These are phyloP conservation scores for Aphidius ervi DNA, from an alignment of 1,140 invertebrate genomes.

Conservation along the genomic window DNA sequence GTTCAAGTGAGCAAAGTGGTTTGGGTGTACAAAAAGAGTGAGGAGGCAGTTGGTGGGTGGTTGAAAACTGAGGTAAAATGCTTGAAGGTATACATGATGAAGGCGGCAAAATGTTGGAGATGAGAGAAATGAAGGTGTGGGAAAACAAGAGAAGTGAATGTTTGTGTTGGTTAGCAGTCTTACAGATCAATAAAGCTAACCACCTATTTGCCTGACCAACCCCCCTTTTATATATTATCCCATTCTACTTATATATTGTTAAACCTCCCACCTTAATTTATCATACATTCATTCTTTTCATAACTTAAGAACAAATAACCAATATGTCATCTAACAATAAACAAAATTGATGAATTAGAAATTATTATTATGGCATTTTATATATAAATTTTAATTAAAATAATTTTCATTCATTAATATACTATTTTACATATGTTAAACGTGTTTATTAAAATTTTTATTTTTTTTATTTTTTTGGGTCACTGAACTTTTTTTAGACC, in stretches of 20 bases:
- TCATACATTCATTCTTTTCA: neutral
- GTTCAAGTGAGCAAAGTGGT: neutral
- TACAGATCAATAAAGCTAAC: conserved; percentile 57
- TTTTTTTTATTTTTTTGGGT: no score
- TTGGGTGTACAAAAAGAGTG: conserved; percentile 1
- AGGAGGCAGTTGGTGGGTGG: neutral
- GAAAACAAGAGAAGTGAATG: conserved; percentile 32
- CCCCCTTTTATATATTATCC: conserved; percentile 36
- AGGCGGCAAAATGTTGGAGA: conserved; percentile 31
- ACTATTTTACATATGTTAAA: no score
- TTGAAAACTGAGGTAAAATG: conserved; percentile 7
- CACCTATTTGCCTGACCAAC: conserved; percentile 37
- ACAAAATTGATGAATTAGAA: conserved; percentile 45
- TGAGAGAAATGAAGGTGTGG: conserved; percentile 32
- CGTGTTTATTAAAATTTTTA: no score
- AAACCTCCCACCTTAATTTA: conserved; percentile 4
- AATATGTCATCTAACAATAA: conserved; percentile 52
- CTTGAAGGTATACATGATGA: conserved; percentile 20
- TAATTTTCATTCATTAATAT: no score
- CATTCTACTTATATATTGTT: conserved; percentile 15
- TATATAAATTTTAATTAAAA: no score
- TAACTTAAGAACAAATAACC: conserved; percentile 52
- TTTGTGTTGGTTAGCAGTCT: conserved; percentile 51
- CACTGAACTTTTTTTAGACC: no score
- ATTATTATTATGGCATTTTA: conserved; percentile 20